Evolutionary conservation across 2,888 invertebrate species (phyloP), one percentile per base, ranked within the genome.

Genomic region (Eupithecia exiguata): DNA sequence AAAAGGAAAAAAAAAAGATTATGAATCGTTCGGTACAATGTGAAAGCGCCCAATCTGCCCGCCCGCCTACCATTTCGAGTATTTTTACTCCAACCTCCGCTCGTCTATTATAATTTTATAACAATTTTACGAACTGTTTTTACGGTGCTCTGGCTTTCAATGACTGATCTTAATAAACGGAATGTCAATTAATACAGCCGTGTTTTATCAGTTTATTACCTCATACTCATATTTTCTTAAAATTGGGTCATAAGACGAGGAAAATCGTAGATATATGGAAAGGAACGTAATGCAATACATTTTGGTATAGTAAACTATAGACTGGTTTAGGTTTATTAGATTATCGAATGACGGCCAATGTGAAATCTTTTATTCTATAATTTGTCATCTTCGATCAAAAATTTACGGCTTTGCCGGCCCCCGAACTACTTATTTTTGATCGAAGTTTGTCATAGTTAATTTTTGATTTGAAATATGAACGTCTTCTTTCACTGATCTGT

Each of bases 71-170:
- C 25, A 58, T 58, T 58, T 58, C 58, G 25, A 25, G 25, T 58
- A 58, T 58, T 58, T 58, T 58, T 58, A 25, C 58, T 25, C 49
- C n/a, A 53, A 53, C 49, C 21, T n/a, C 58, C 25, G 25, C 10
- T 53, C 25, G 5, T 1, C 18, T 35, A 35, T 35, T 35, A 35
- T 62, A 18, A 18, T 35, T 62, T 35, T 67, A 40, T 25, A 21
- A 25, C 43, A 67, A 43, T 67, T 67, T 67, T 67, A 67, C 46
- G 62, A 62, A 25, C 43, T 40, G 18, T 40, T 66, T 63, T 40
- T 18, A 66, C 36, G 38, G 21, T 38, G 63, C 63, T 63, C 65
- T 38, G 38, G 38, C 38, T 21, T 38, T 40, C 38, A 65, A 65
- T 65, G n/a, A 9, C 25, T 10, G 35, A 21, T 18, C 35, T 35